Percentiles rank a stretch among this genome's conserved stretches.
Conservation (phyloP, 2,888 invertebrate genomes). For the Diaprepes abbreviatus region DNA sequence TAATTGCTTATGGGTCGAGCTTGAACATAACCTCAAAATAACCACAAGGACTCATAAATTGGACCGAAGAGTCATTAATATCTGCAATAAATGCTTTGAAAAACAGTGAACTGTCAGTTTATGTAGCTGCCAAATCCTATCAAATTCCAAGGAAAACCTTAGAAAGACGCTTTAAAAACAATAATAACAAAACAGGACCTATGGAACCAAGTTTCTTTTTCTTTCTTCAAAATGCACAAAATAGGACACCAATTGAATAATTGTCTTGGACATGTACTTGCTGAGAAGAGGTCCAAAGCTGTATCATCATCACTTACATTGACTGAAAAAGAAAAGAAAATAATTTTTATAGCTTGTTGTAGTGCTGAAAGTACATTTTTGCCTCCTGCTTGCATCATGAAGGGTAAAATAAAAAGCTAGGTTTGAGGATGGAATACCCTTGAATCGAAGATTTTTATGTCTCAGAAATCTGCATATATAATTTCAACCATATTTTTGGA, state of each 20-base stretch:
- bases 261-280: conserved; percentile 23
- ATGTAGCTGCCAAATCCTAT: too few relatives aligned
- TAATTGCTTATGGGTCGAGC: too few relatives aligned
- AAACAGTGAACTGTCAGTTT: too few relatives aligned
- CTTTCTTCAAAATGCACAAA: conserved; percentile 40
- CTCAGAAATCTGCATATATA: neutral
- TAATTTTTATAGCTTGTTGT: conserved; percentile 34
- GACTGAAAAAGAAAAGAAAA: conserved; percentile 32
- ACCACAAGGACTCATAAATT: too few relatives aligned
- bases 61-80: too few relatives aligned
- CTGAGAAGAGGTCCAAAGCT: conserved; percentile 34
- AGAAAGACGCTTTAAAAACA: too few relatives aligned
- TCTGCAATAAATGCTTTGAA: too few relatives aligned
- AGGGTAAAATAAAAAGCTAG: conserved; percentile 52
- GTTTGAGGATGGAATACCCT: conserved; percentile 53
- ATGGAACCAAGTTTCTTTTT: neutral
- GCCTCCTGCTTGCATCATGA: neutral
- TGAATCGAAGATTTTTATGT: conserved; percentile 29
- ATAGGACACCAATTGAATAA: conserved; percentile 41
- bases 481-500: too few relatives aligned
- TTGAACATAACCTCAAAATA: too few relatives aligned
- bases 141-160: too few relatives aligned
- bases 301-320: conserved; percentile 33
- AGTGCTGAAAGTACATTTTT: conserved; percentile 34
- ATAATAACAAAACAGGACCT: too few relatives aligned